Base-by-base conservation (phyloP, 2,113 vertebrate genomes). In the Lonchura striata region DNA sequence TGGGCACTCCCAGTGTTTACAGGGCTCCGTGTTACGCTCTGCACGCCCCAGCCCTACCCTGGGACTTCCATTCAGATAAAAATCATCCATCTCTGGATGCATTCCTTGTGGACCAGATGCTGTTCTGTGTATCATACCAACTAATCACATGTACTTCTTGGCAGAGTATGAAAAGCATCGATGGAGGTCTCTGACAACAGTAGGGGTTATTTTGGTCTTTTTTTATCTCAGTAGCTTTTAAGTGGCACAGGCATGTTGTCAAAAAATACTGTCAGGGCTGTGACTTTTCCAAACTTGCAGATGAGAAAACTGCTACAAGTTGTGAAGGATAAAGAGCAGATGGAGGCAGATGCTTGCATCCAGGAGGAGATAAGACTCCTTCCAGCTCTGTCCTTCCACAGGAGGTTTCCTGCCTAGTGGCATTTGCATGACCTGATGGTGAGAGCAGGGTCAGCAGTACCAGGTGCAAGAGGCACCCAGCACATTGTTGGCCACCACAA, bases 121-220 rank as follows among this genome's bases (percentile, higher is more conserved):
- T 64, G 59, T 74, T 61, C 75, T 85, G 54, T 78, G 28, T 60
- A 52, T 80, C 92, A 39, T 88, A 92, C 63, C 90, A 88, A 35
- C 66, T 94, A 93, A 96, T 86, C 60, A 86, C 79, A 83, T 27
- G 63, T 7, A 37, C 53, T 50, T 42, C 59, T 94, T 97, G 92
- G 92, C 93, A 94, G 56, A 28, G 69, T 61, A 84, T 86, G 89
- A 96, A 92, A 95, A 96, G 90, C 92, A 60, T n/a, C 0, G 5
- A 66, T 61, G 95, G 90, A 88, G 69, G 90, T 90, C 82, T 93
- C 77, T 78, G 59, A 93, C 92, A 83, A 56, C 0, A 0, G 21
- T 39, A n/a, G 23, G 10, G 39, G 1, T 5, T 39, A 56, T 54
- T 85, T 60, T 35, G 28, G 49, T 59, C 52, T 88, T 74, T 92